Evolutionary conservation across 2,797 vertebrate species (phyloP), one percentile per base, ranked within the genome.

Genomic region (Melanogrammus aeglefinus): DNA sequence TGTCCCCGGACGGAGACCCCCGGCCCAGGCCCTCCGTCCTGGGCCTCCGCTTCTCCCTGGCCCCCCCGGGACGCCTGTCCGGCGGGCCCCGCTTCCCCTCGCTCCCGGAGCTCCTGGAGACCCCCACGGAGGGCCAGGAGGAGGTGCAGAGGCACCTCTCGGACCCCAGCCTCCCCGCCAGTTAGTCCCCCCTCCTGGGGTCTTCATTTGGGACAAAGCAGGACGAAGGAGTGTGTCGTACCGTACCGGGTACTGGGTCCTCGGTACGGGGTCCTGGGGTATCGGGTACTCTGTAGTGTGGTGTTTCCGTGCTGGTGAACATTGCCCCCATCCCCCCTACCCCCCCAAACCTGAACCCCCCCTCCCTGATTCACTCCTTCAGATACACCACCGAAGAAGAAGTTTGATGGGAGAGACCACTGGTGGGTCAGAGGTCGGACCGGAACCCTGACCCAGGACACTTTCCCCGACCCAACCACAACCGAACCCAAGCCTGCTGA

Each of bases 71-170:
- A 92, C 94, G 94, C 36, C 92, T 95, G 13, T 84, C 84, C 12
- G 77, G 86, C 83, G 93, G 93, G 87, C 91, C 93, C 79, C 96
- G 92, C 5, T 97, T 96, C 88, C 95, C 96, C 63, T 99, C 97
- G 33, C 96, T 98, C 77, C 97, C 97, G 0, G 96, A 97, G 88
- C 93, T 95, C 83, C 94, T 98, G 80, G 93, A 96, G 89, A 92
- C 91, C 74, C 84, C 92, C 70, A 74, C 91, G 0, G 93, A 92
- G 86, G 90, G 78, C 87, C 93, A 89, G 82, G 95, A 89, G 82
- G 95, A 96, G 91, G 95, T 96, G 90, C 96, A 96, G 89, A 96
- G 96, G 94, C 95, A 97, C 39, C 88, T 94, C 83, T 99, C 97
- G 18, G 95, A 98, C 88, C 96, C 97, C 0, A 83, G 95, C 84